phyloP scores from a whole-genome alignment of 2,797 vertebrate species.

The Choloepus didactylus region DNA sequence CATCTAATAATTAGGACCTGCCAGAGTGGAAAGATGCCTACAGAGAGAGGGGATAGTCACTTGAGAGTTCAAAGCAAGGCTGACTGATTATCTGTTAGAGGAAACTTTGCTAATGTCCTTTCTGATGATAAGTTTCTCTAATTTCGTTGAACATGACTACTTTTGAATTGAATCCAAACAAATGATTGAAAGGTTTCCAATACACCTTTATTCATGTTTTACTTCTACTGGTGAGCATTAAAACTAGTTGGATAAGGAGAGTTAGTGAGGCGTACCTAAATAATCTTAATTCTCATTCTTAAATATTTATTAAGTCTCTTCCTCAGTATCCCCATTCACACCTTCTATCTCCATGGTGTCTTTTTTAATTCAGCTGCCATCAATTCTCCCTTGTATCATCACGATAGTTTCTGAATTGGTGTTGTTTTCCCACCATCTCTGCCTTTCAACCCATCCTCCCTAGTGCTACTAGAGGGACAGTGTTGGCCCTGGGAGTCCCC shows the following conservation, averaged over 20 bases:
- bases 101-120: neutral
- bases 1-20: neutral
- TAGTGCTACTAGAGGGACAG: neutral
- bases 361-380: neutral
- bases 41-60: neutral
- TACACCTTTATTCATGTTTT: constrained; percentile 6
- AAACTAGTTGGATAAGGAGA: neutral
- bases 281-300: constrained; percentile 8
- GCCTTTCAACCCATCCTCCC: neutral
- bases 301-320: constrained; percentile 16
- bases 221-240: neutral
- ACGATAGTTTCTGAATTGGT: neutral
- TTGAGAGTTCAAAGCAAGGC: neutral
- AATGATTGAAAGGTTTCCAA: neutral
- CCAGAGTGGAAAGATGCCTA: neutral
- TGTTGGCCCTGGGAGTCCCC: neutral
- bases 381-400: neutral
- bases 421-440: neutral
- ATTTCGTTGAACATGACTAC: neutral
- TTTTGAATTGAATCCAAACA: neutral
- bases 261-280: neutral
- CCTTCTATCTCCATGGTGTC: neutral
- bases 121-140: neutral
- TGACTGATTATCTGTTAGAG: neutral
- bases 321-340: neutral